phyloP scores from a whole-genome alignment of 2,113 vertebrate genomes.

The Rhombomys opimus region DNA sequence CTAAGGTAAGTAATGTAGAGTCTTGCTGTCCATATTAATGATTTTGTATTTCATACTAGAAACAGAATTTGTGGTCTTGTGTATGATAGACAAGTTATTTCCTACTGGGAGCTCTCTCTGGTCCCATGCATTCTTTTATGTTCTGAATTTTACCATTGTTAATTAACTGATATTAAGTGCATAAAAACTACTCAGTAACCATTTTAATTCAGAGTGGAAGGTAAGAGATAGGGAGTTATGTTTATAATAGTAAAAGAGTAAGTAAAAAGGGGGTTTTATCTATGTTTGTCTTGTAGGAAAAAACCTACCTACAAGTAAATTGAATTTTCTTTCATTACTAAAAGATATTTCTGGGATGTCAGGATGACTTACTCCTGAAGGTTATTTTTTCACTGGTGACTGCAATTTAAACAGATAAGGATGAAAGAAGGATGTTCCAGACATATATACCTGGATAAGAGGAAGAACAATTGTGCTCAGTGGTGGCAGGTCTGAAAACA shows the following conservation, averaged over 20 bases:
- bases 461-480: neutral
- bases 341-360: neutral
- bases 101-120: neutral
- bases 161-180: neutral
- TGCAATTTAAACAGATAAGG: neutral
- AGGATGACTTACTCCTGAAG: neutral
- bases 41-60: neutral
- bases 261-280: neutral
- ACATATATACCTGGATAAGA: neutral
- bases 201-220: neutral
- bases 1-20: neutral
- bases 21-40: neutral
- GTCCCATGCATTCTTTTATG: neutral
- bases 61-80: rapidly evolving
- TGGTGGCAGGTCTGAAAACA: neutral
- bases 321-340: neutral
- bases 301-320: neutral
- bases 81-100: neutral
- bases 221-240: neutral
- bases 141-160: neutral
- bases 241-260: neutral
- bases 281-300: neutral
- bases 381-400: neutral
- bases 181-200: neutral
- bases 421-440: neutral